Percentiles rank a stretch among this genome's conserved stretches.
These are phyloP conservation scores for Polietes domitor DNA, from an alignment of 2,888 invertebrate genomes.

Conservation along the genomic window DNA sequence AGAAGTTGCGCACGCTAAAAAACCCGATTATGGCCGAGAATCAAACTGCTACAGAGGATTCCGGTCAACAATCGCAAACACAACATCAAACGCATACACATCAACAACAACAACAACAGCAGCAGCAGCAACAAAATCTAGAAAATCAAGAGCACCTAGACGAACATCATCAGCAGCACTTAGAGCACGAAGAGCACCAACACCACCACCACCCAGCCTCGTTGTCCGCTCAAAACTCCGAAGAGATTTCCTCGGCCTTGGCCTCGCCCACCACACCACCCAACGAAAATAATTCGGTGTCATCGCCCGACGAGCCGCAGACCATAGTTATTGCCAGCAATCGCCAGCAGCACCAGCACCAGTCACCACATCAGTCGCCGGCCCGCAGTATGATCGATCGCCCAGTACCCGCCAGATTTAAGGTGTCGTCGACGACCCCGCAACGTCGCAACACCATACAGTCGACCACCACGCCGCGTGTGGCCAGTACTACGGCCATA, in stretches of 20 bases:
- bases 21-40: slow-evolving; percentile 80
- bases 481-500: slow-evolving; percentile 72
- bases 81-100: slow-evolving; percentile 73
- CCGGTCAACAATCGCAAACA: slow-evolving; percentile 78
- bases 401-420: slow-evolving; percentile 74
- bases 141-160: no score
- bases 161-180: slow-evolving; percentile 68
- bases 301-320: slow-evolving; percentile 76
- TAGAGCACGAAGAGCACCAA: slow-evolving; percentile 69
- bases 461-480: slow-evolving; percentile 68
- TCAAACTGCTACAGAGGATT: slow-evolving; percentile 80
- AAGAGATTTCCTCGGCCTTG: slow-evolving; percentile 66
- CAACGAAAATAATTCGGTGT: slow-evolving; percentile 74
- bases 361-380: slow-evolving; percentile 63
- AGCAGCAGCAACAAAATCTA: slow-evolving; percentile 54
- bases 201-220: slow-evolving; percentile 54
- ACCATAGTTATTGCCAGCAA: slow-evolving; percentile 71
- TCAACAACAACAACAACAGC: slow-evolving; percentile 69
- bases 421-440: slow-evolving; percentile 69
- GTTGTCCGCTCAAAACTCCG: slow-evolving; percentile 66
- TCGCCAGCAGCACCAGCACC: slow-evolving; percentile 63
- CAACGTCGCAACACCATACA: slow-evolving; percentile 76
- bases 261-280: slow-evolving; percentile 69
- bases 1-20: slow-evolving; percentile 79
- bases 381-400: slow-evolving; percentile 77